Evolutionary conservation across 2,113 vertebrate species (phyloP).

Genomic region (Athene cunicularia): DNA sequence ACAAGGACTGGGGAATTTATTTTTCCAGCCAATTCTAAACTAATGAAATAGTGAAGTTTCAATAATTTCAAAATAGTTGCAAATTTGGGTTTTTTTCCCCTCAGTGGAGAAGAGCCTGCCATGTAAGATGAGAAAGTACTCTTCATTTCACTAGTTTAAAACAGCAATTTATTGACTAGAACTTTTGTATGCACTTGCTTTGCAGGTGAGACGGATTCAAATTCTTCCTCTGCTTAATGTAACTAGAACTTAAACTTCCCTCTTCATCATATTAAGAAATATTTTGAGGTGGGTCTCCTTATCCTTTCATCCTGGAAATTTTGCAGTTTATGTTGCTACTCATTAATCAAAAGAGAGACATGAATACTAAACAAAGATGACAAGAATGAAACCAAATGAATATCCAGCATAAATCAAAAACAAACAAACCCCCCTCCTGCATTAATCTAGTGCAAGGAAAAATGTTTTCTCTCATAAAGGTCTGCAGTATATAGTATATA

Average conservation of each 20-base stretch:
- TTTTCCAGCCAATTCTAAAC: not conserved
- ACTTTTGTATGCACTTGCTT: not conserved
- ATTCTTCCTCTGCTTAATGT: not conserved
- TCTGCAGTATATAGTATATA: not conserved
- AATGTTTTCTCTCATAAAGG: not conserved
- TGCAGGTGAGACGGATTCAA: not conserved
- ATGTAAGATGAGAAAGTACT: not conserved
- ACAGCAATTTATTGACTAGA: not conserved
- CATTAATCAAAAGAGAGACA: not conserved
- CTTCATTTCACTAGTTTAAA: not conserved
- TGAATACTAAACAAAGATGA: not conserved
- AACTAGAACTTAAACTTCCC: not conserved
- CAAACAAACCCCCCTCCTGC: not conserved
- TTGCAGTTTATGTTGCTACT: not conserved
- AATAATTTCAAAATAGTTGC: not conserved
- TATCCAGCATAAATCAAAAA: not conserved
- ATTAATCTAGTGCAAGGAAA: not conserved
- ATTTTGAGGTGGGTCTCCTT: not conserved
- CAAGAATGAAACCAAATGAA: not conserved
- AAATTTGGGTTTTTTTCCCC: not conserved
- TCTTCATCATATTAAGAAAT: not conserved
- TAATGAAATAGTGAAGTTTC: not conserved
- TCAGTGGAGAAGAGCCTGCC: not conserved
- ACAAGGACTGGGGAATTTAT: not conserved
- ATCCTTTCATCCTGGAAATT: not conserved